Evolutionary conservation across 2,888 invertebrate species (phyloP), one percentile per base, ranked within the genome.

Genomic region (Melieria omissa): DNA sequence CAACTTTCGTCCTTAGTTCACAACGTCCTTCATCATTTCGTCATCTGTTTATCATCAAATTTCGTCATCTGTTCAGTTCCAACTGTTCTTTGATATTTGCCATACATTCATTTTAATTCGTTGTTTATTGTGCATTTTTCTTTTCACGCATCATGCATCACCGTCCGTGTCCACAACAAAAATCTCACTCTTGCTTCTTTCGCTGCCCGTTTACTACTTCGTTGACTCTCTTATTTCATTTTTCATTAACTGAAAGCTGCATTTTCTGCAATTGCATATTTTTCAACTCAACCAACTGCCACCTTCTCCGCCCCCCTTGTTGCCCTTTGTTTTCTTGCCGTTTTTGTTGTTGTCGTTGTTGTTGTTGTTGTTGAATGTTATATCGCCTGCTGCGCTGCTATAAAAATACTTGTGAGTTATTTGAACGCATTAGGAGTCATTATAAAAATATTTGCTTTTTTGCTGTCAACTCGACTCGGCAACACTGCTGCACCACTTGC

Each of bases 391-490:
- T 29, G 29, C 29, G 9, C 12, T 49, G 49, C 12, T 8, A 10
- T 49, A 52, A 8, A 69, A 47, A 63, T 61, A 63, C 44, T 41
- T 62, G 42, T 63, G 62, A 69, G 69, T 69, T 69, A 69, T 69
- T 69, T 69, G 45, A 69, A 69, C 42, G 69, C 63, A 63, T 63
- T 69, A 63, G 69, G 63, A 69, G 69, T 69, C 55, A 63, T 69
- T 69, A 69, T 62, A 42, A 12, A 69, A 69, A 69, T 63, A 69
- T 69, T 69, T 69, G 45, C 45, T 45, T 8, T 69, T 63, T 14
- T 57, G 55, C 8, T 55, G 29, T 29, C 29, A 29, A 29, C 29
- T 29, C 29, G 29, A 29, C 29, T 52, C 52, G 3, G 29, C 29
- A 29, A 29, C 29, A 29, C 29, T 52, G 41, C 16, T 9, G 46